Conservation (phyloP, 1,140 invertebrate species). For the Formica selysi region DNA sequence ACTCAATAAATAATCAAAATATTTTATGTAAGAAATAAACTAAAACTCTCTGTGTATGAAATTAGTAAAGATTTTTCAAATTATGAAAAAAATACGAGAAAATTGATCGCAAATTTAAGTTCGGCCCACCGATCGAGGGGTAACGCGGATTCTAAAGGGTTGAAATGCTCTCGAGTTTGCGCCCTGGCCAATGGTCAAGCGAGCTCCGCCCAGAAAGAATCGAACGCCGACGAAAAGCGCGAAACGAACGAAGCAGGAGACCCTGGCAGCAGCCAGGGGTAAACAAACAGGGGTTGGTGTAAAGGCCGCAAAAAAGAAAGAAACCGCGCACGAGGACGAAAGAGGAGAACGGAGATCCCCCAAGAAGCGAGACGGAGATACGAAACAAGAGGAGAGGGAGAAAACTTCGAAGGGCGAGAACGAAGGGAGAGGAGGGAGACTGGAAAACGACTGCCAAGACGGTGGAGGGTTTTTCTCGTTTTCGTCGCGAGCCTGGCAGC, state of each 20-base stretch:
- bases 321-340: background rate
- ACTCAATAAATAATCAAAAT: background rate
- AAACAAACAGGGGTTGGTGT: slow-evolving; percentile 52
- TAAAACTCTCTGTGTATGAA: background rate
- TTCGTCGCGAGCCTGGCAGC: slow-evolving; percentile 69
- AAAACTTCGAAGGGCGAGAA: slow-evolving; percentile 17
- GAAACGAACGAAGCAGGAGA: slow-evolving; percentile 31
- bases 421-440: background rate
- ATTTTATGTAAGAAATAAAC: background rate
- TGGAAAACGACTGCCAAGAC: slow-evolving; percentile 48
- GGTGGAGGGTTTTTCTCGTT: slow-evolving; percentile 64
- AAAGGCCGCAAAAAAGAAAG: slow-evolving; percentile 46
- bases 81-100: background rate
- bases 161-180: slow-evolving; percentile 78
- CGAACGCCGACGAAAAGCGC: slow-evolving; percentile 70
- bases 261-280: slow-evolving; percentile 3
- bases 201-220: slow-evolving; percentile 83
- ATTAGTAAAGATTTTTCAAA: background rate
- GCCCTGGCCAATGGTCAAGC: slow-evolving; percentile 83
- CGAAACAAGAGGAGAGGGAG: slow-evolving; percentile 25
- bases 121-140: slow-evolving; percentile 29
- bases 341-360: slow-evolving; percentile 19
- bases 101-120: background rate
- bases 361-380: slow-evolving; percentile 25
- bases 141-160: slow-evolving; percentile 31